Percentiles rank a stretch among this genome's conserved stretches.
Conservation (phyloP, 2,888 invertebrate species). For the Crematogaster levior region DNA sequence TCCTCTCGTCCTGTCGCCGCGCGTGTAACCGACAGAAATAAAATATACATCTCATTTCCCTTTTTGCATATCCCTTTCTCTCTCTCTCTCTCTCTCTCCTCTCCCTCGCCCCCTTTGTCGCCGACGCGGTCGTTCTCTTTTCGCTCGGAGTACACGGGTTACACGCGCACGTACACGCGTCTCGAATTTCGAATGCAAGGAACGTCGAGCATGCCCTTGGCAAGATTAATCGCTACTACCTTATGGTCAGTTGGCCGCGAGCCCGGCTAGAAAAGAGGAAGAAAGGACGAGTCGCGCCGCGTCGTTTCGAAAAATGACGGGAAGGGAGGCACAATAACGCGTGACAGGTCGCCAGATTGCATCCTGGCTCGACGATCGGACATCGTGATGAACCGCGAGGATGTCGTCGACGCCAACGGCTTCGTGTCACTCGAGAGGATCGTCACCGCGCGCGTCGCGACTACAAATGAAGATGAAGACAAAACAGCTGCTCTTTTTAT, state of each 20-base stretch:
- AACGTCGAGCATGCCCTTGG: slow-evolving; percentile 82
- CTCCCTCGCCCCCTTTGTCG: neutral
- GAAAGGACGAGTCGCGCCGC: slow-evolving; percentile 41
- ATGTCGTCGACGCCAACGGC: slow-evolving; percentile 14
- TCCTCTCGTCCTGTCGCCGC: slow-evolving; percentile 12
- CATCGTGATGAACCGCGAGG: slow-evolving; percentile 12
- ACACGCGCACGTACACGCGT: slow-evolving; percentile 57
- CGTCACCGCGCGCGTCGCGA: neutral
- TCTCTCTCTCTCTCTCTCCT: neutral
- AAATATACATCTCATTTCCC: neutral
- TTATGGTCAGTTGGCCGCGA: slow-evolving; percentile 74
- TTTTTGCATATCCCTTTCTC: slow-evolving; percentile 1
- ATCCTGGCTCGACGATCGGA: neutral
- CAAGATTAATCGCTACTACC: slow-evolving; percentile 82
- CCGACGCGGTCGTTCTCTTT: slow-evolving; percentile 37
- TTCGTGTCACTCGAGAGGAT: neutral
- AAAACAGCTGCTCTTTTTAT: neutral
- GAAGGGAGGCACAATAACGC: slow-evolving; percentile 60
- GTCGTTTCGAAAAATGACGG: slow-evolving; percentile 58
- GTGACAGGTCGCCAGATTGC: slow-evolving; percentile 56
- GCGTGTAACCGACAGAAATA: neutral
- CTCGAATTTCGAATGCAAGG: slow-evolving; percentile 82
- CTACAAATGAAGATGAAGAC: neutral
- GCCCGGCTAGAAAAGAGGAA: slow-evolving; percentile 74
- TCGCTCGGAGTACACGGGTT: slow-evolving; percentile 47